Evolutionary conservation across 2,113 vertebrate genomes (phyloP).

Genomic region (Microcebus murinus): DNA sequence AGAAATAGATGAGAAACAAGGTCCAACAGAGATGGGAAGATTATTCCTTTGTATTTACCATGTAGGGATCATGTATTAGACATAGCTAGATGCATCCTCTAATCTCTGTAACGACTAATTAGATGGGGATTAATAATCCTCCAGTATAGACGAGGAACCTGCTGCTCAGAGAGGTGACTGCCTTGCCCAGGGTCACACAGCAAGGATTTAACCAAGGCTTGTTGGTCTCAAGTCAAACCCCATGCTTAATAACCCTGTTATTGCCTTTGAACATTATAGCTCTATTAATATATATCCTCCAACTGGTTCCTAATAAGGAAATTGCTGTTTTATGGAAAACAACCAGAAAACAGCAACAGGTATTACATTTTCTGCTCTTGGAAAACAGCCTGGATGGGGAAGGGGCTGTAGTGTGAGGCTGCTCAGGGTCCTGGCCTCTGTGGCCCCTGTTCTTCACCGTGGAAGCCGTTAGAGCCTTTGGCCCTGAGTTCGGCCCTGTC

Average conservation of each 20-base stretch:
- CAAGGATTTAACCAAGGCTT: background rate
- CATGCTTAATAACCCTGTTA: background rate
- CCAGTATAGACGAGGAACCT: background rate
- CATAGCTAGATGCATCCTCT: background rate
- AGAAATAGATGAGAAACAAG: conserved; percentile 1
- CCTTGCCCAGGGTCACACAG: background rate
- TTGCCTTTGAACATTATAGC: background rate
- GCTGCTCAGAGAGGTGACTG: background rate
- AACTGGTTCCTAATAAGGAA: background rate
- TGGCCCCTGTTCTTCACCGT: background rate
- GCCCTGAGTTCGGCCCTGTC: background rate
- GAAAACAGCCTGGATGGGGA: background rate
- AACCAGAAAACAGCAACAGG: background rate
- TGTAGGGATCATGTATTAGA: background rate
- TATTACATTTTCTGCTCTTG: background rate
- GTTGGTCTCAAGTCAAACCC: background rate
- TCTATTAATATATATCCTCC: background rate
- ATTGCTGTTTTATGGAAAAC: background rate
- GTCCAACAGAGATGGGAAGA: background rate
- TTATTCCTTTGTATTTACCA: background rate
- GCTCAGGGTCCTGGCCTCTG: background rate
- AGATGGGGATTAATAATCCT: background rate
- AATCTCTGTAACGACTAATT: background rate
- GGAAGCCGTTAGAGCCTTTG: background rate
- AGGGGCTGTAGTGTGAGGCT: background rate